Conservation (phyloP, 2,888 invertebrate genomes). For the Drosophila falleni region DNA sequence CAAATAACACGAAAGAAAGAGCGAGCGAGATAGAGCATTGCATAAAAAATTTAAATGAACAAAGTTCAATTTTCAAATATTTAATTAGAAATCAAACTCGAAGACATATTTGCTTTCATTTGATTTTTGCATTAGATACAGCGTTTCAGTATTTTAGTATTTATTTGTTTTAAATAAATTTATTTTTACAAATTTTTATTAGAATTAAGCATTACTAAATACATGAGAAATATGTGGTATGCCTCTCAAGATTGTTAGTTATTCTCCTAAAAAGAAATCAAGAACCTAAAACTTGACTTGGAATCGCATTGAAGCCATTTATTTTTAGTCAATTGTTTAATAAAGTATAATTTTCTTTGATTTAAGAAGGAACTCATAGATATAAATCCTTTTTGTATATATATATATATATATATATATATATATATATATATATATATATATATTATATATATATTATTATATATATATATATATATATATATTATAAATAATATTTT, state of each 20-base stretch:
- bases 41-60: slow-evolving; percentile 43
- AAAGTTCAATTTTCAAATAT: slow-evolving; percentile 51
- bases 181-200: not conserved
- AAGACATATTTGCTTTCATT: slow-evolving; percentile 9
- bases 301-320: not conserved
- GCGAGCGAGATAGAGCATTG: not conserved
- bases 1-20: slow-evolving; percentile 35
- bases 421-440: too few relatives aligned
- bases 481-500: too few relatives aligned
- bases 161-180: not conserved
- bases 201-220: not conserved
- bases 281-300: not conserved
- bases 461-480: too few relatives aligned
- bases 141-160: not conserved
- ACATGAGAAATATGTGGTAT: not conserved
- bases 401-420: too few relatives aligned
- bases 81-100: slow-evolving; percentile 38
- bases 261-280: not conserved
- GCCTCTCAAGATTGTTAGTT: not conserved
- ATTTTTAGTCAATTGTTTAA: too few relatives aligned
- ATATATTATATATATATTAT: too few relatives aligned
- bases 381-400: too few relatives aligned
- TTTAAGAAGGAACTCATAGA: too few relatives aligned
- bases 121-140: not conserved
- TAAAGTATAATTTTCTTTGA: too few relatives aligned